These are phyloP conservation scores for Graphium colonna DNA, from an alignment of 2,888 invertebrate species.

Conservation along the genomic window DNA sequence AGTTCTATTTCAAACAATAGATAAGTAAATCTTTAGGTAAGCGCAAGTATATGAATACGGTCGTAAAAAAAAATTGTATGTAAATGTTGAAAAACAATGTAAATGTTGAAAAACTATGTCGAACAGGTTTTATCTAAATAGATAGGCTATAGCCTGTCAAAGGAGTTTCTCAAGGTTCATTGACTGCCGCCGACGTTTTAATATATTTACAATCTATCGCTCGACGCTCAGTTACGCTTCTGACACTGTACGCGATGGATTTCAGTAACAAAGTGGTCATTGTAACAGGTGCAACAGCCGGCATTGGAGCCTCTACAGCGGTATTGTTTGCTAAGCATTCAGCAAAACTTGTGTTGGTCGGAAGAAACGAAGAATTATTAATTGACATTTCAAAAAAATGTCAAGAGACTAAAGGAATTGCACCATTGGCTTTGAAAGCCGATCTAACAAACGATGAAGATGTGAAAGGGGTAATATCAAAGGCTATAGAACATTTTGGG, in stretches of 20 bases:
- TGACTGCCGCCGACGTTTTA: neutral
- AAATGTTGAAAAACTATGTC: no score
- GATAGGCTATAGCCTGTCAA: neutral
- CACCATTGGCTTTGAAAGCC: conserved; percentile 80
- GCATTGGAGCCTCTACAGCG: conserved; percentile 86
- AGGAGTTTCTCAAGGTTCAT: neutral
- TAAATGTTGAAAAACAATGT: no score
- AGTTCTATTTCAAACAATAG: no score
- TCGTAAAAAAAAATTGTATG: no score
- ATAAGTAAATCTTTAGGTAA: no score
- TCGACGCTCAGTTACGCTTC: conserved; percentile 19
- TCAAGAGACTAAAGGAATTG: conserved; percentile 53
- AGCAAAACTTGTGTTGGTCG: conserved; percentile 83
- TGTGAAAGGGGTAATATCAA: conserved; percentile 81
- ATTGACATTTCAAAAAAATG: conserved; percentile 82
- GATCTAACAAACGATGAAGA: conserved; percentile 85
- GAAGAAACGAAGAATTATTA: conserved; percentile 84
- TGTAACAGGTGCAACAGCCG: conserved; percentile 86
- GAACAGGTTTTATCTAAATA: neutral
- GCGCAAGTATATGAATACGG: no score
- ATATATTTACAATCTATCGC: neutral
- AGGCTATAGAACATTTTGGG: conserved; percentile 83
- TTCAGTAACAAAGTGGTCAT: conserved; percentile 81
- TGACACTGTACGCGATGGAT: conserved; percentile 59
- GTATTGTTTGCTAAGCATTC: conserved; percentile 83